Percentiles rank a stretch among this genome's conserved stretches.
Conservation (phyloP, 1,140 invertebrate species). For the Drosophila neocordata region DNA sequence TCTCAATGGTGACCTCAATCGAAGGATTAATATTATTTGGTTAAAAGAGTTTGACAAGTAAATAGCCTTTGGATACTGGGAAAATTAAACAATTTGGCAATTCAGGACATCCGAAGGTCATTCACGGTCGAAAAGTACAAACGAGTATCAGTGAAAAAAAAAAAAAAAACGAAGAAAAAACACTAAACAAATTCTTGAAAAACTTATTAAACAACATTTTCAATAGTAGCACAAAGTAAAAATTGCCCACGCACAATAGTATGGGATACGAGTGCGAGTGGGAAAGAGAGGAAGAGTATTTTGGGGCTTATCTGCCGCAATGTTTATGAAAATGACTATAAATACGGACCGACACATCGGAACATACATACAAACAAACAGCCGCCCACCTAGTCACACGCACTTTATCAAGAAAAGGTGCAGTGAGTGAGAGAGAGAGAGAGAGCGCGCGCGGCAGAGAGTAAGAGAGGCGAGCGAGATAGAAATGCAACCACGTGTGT, state of each 20-base stretch:
- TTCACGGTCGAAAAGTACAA: conserved; percentile 29
- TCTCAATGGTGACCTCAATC: too few relatives aligned
- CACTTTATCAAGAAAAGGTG: conserved; percentile 54
- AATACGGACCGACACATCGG: conserved; percentile 58
- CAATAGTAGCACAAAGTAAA: conserved; percentile 44
- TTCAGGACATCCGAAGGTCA: conserved; percentile 53
- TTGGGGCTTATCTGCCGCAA: conserved; percentile 67
- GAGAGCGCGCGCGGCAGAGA: conserved; percentile 19
- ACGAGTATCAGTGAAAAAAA: conserved; percentile 8
- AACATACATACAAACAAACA: conserved; percentile 54
- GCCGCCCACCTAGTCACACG: conserved; percentile 62
- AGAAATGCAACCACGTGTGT: conserved; percentile 76
- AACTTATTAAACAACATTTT: conserved; percentile 56
- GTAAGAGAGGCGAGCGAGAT: conserved; percentile 31
- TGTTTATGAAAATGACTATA: conserved; percentile 77
- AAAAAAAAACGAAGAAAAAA: not conserved
- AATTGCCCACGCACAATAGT: conserved; percentile 30
- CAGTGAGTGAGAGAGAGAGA: conserved; percentile 17
- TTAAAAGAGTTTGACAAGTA: not conserved
- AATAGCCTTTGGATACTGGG: not conserved
- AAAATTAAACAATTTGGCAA: conserved; percentile 16
- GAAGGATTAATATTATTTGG: too few relatives aligned
- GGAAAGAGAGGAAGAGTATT: conserved; percentile 17
- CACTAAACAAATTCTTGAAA: conserved; percentile 46
- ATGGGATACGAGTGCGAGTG: not conserved